A percentile compares a stretch with the other conserved stretches of the same genome.
Conservation (phyloP, 2,113 vertebrate species). For the Ictalurus punctatus region DNA sequence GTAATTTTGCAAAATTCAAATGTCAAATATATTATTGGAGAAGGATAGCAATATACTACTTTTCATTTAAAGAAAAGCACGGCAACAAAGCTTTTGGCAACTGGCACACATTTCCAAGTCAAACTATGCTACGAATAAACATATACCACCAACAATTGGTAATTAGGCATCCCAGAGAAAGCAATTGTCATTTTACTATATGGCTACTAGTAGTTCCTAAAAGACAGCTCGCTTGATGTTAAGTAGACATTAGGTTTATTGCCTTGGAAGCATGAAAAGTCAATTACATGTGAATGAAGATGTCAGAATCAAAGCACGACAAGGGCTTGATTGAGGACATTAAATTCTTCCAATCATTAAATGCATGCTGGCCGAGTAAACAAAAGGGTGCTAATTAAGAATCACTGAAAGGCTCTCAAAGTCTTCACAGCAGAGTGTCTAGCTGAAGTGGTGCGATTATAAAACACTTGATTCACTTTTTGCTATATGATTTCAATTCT, state of each 20-base stretch:
- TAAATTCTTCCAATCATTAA: constrained; percentile 66
- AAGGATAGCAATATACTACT: background rate
- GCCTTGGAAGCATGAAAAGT: constrained; percentile 71
- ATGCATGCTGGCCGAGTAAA: constrained; percentile 65
- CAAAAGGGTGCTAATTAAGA: constrained; percentile 68
- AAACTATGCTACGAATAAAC: constrained; percentile 67
- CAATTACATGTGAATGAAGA: constrained; percentile 73
- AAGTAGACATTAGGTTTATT: constrained; percentile 77
- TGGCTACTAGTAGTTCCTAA: constrained; percentile 70
- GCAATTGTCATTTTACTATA: constrained; percentile 70
- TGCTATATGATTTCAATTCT: background rate
- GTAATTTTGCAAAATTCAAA: background rate
- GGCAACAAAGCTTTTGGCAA: constrained; percentile 39
- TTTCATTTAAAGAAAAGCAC: background rate
- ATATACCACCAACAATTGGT: constrained; percentile 71
- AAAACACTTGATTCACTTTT: constrained; percentile 13
- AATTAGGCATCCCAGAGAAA: constrained; percentile 72
- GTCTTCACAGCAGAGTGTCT: constrained; percentile 41
- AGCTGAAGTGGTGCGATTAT: constrained; percentile 19
- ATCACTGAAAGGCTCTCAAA: constrained; percentile 52
- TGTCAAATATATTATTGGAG: background rate
- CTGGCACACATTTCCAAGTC: constrained; percentile 63
- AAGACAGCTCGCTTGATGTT: constrained; percentile 69
- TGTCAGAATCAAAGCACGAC: constrained; percentile 58
- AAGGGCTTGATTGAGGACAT: constrained; percentile 70